Evolutionary conservation across 2,113 vertebrate genomes (phyloP).

Genomic region (Acinonyx jubatus): DNA sequence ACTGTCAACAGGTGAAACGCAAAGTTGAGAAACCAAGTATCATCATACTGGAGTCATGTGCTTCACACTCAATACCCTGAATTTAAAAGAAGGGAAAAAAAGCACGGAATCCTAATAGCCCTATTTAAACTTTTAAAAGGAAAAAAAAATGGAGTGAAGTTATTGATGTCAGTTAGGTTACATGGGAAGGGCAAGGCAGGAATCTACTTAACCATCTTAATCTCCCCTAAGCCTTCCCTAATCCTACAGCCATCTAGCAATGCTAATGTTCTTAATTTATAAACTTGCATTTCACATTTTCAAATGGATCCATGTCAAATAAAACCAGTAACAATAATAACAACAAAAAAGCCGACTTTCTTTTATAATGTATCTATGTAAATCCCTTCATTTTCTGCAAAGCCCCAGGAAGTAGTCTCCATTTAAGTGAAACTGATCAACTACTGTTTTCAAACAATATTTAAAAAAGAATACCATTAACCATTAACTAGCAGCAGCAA

Average conservation of each 20-base stretch:
- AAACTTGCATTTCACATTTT: constrained; percentile 1
- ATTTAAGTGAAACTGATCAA: constrained; percentile 23
- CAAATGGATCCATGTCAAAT: neutral
- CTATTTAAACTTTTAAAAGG: neutral
- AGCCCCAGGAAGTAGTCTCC: neutral
- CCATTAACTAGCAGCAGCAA: neutral
- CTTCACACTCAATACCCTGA: neutral
- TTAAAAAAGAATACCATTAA: neutral
- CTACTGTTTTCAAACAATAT: neutral
- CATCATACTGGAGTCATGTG: neutral
- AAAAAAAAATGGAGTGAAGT: neutral
- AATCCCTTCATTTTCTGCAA: constrained; percentile 34
- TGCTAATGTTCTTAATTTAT: neutral
- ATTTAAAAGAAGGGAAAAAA: neutral
- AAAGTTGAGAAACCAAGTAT: constrained; percentile 35
- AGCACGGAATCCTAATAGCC: neutral
- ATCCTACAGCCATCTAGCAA: neutral
- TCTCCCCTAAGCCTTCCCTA: neutral
- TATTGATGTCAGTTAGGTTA: neutral
- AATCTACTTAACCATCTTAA: neutral
- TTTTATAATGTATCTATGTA: neutral
- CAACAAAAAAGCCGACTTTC: neutral
- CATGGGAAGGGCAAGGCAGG: neutral
- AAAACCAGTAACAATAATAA: neutral
- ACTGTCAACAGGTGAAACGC: constrained; percentile 56